phyloP scores from a whole-genome alignment of 1,140 invertebrate genomes.

The Thereuonema tuberculata region DNA sequence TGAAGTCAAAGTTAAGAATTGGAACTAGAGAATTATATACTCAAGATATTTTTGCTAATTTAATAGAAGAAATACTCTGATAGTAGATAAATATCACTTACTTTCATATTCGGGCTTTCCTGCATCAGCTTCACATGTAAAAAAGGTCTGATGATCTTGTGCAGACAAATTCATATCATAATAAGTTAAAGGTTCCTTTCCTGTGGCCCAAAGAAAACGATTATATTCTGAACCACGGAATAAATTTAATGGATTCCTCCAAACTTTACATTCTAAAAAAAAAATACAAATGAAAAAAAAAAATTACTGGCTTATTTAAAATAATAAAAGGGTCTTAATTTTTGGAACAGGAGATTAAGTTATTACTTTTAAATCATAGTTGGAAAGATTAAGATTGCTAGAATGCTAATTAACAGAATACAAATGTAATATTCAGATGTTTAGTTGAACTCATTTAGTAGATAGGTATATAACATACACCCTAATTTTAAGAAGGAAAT shows the following conservation, averaged over 20 bases:
- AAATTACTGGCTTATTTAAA: background rate
- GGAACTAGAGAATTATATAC: no score
- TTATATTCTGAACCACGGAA: constrained; percentile 94
- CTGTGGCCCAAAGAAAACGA: constrained; percentile 75
- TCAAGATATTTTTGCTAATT: no score
- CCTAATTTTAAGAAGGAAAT: no score
- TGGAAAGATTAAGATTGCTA: no score
- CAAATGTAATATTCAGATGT: no score
- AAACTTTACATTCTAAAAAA: constrained; percentile 84
- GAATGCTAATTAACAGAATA: no score
- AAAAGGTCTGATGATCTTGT: constrained; percentile 97
- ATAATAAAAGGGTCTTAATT: background rate
- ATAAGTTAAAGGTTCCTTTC: constrained; percentile 91
- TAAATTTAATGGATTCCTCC: constrained; percentile 91
- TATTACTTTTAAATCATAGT: no score
- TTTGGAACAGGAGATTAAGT: background rate
- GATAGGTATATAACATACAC: no score
- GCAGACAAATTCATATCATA: constrained; percentile 99
- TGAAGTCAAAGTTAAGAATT: no score
- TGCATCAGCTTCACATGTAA: constrained; percentile 80
- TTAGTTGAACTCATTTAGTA: no score
- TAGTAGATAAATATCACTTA: no score
- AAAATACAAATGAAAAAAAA: constrained; percentile 3
- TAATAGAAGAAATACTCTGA: no score
- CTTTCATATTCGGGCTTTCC: constrained; percentile 86